These are phyloP conservation scores for Scaptodrosophila lebanonensis DNA, from an alignment of 1,140 invertebrate species.

Conservation along the genomic window DNA sequence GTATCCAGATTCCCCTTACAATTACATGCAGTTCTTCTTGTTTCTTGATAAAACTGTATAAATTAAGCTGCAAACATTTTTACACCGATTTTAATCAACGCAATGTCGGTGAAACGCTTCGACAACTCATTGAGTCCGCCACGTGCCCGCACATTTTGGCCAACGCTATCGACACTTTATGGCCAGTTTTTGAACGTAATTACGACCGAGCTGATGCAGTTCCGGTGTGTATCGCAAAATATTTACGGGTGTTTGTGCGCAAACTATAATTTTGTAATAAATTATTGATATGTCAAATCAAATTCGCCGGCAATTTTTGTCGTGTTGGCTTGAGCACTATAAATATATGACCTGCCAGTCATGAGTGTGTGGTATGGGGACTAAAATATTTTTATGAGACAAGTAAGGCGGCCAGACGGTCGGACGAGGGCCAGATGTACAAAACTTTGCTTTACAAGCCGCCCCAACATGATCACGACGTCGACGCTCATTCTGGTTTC, in stretches of 20 bases:
- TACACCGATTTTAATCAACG: constrained; percentile 71
- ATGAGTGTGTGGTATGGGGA: constrained; percentile 9
- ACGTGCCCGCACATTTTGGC: constrained; percentile 14
- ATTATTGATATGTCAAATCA: constrained; percentile 72
- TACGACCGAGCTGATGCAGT: constrained; percentile 57
- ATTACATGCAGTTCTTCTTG: too few species aligned
- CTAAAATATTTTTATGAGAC: constrained; percentile 34
- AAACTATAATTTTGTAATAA: constrained; percentile 65
- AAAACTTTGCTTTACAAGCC: constrained; percentile 66
- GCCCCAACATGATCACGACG: constrained; percentile 20
- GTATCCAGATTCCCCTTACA: too few species aligned
- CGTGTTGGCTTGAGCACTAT: constrained; percentile 16
- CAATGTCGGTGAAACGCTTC: constrained; percentile 38
- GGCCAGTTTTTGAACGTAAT: constrained; percentile 50
- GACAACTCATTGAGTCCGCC: constrained; percentile 52
- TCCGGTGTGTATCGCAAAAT: constrained; percentile 34
- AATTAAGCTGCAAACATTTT: constrained; percentile 71
- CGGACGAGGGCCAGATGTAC: constrained; percentile 29
- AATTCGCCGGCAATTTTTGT: constrained; percentile 50
- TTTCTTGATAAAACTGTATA: constrained; percentile 60
- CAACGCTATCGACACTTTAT: constrained; percentile 49
- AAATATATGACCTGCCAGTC: constrained; percentile 55
- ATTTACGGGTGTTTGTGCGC: constrained; percentile 2
- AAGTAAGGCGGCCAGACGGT: constrained; percentile 34
- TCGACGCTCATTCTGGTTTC: too few species aligned